Conservation (phyloP, 2,888 invertebrate genomes). For the Drosophila histrio region DNA sequence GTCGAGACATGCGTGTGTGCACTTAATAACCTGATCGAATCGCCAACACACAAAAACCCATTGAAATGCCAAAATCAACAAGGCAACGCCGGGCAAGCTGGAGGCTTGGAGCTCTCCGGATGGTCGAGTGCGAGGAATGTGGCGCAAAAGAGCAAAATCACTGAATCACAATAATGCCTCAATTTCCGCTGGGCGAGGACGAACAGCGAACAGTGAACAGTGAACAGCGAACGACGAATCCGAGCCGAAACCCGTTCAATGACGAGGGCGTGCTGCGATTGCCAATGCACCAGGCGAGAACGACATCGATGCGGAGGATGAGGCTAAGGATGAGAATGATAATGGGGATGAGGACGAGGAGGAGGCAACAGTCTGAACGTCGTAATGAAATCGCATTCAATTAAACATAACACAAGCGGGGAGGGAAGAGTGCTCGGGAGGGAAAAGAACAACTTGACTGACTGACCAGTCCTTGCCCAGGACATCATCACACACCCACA, state of each 20-base stretch:
- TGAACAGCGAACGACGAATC: neutral
- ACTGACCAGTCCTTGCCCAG: slow-evolving; percentile 9
- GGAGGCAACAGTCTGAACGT: slow-evolving; percentile 28
- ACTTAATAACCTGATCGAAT: slow-evolving; percentile 80
- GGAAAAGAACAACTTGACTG: slow-evolving; percentile 22
- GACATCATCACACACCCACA: slow-evolving; percentile 1
- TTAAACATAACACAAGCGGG: slow-evolving; percentile 68
- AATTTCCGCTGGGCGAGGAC: slow-evolving; percentile 72
- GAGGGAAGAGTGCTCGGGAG: neutral
- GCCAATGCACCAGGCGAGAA: slow-evolving; percentile 12
- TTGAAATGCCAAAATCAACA: slow-evolving; percentile 80
- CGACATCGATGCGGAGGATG: neutral
- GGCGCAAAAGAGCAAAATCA: slow-evolving; percentile 66
- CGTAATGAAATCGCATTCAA: slow-evolving; percentile 79
- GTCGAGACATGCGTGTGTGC: slow-evolving; percentile 55
- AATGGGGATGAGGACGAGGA: neutral
- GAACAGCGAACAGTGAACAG: neutral
- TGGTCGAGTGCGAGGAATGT: slow-evolving; percentile 14
- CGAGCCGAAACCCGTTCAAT: slow-evolving; percentile 37
- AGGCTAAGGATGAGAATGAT: neutral
- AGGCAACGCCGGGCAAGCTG: slow-evolving; percentile 46
- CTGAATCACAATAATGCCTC: slow-evolving; percentile 80
- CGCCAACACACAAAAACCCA: slow-evolving; percentile 75
- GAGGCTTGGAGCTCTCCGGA: slow-evolving; percentile 6
- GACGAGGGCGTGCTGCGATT: slow-evolving; percentile 31